phyloP scores from a whole-genome alignment of 2,888 invertebrate genomes.

The Leptothorax acervorum region DNA sequence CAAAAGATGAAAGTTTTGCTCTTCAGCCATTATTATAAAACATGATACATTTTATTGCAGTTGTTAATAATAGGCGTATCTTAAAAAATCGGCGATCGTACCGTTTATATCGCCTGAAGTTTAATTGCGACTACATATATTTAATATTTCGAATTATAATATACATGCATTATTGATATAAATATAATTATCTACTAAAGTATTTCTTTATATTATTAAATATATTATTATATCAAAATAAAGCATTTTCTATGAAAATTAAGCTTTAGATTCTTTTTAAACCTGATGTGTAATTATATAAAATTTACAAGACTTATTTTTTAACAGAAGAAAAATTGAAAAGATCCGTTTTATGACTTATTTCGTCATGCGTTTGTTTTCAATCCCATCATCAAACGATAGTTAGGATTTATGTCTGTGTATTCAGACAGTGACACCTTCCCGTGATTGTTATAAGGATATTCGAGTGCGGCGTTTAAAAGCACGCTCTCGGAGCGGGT shows the following conservation, averaged over 20 bases:
- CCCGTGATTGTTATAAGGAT: not conserved
- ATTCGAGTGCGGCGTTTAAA: not conserved
- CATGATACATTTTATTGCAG: not conserved
- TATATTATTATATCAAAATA: not conserved
- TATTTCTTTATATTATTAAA: not conserved
- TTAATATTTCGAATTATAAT: conserved; percentile 6
- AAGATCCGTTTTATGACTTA: not conserved
- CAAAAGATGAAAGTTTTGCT: not conserved
- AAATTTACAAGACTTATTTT: not conserved
- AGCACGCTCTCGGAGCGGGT: not conserved
- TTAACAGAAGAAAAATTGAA: not conserved
- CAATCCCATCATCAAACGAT: not conserved
- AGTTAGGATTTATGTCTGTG: not conserved
- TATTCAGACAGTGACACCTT: conserved; percentile 39
- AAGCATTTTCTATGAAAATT: not conserved
- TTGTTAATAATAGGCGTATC: not conserved
- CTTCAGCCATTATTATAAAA: not conserved
- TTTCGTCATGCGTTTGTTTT: not conserved
- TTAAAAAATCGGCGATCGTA: not conserved
- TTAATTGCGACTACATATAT: not conserved
- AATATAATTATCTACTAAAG: not conserved
- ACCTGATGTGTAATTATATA: not conserved
- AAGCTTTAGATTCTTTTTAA: not conserved
- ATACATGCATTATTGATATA: not conserved
- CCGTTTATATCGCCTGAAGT: not conserved